Conservation (phyloP, 2,888 invertebrate species). For the Meghimatium bilineatum region DNA sequence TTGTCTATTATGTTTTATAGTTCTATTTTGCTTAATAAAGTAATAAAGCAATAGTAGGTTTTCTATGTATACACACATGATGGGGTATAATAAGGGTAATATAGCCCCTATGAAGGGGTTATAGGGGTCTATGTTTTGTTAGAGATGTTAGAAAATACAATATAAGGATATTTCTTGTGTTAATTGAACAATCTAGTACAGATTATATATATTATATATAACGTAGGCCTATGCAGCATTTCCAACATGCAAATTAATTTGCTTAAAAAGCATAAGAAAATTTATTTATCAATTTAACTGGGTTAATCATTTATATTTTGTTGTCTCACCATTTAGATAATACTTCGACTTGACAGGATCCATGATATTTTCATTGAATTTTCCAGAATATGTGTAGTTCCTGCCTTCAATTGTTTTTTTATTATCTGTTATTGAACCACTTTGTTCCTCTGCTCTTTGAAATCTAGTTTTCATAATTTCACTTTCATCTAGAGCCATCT, state of each 20-base stretch:
- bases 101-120: no score
- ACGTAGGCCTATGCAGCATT: no score
- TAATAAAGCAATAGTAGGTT: no score
- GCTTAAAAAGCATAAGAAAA: not conserved
- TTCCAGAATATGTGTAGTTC: not conserved
- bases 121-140: no score
- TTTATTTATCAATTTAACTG: not conserved
- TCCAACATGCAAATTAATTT: not conserved
- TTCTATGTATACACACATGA: no score
- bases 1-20: no score
- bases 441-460: not conserved
- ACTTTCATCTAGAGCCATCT: not conserved
- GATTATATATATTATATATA: not conserved
- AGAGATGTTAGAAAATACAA: no score
- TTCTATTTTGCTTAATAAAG: no score
- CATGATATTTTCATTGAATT: not conserved
- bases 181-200: not conserved
- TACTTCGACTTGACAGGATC: not conserved
- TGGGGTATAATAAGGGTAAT: no score
- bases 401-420: not conserved
- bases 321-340: not conserved
- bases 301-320: not conserved
- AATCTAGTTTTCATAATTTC: not conserved
- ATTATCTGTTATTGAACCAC: not conserved
- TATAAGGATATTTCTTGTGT: not conserved